Evolutionary conservation across 2,113 vertebrate species (phyloP).

Genomic region (Rhinopomastus cyanomelas): DNA sequence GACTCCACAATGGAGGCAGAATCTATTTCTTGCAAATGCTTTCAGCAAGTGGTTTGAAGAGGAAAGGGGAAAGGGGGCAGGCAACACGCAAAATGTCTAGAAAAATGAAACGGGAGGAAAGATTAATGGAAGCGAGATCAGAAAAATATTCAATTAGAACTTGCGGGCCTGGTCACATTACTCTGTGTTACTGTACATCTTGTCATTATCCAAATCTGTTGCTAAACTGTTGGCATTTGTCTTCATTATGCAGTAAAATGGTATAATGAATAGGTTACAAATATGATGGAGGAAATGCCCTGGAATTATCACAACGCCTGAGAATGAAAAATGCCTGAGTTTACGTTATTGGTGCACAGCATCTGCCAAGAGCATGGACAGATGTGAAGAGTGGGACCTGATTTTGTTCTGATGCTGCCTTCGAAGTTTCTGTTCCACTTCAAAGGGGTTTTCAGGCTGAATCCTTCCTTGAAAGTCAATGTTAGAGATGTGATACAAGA

Average conservation of each 20-base stretch:
- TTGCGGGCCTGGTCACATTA: conserved; percentile 69
- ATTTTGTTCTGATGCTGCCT: conserved; percentile 31
- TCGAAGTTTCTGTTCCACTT: conserved; percentile 38
- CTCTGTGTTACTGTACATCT: conserved; percentile 73
- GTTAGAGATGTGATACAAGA: background rate
- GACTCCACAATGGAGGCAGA: conserved; percentile 42
- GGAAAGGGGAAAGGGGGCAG: background rate
- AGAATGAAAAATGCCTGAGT: conserved; percentile 53
- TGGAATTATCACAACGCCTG: conserved; percentile 47
- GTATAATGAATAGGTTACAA: conserved; percentile 73
- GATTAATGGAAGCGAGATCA: conserved; percentile 72
- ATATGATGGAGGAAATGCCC: conserved; percentile 59
- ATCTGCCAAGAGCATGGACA: conserved; percentile 31
- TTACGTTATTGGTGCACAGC: conserved; percentile 38
- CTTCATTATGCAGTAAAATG: conserved; percentile 74
- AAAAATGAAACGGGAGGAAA: conserved; percentile 52
- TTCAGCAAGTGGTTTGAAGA: background rate
- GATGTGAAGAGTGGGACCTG: background rate
- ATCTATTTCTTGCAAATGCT: conserved; percentile 58
- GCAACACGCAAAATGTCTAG: background rate
- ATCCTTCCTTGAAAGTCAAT: background rate
- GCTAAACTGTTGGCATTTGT: conserved; percentile 77
- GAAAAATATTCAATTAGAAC: conserved; percentile 78
- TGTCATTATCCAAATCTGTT: conserved; percentile 75
- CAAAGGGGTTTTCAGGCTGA: conserved; percentile 32